Evolutionary conservation across 2,888 invertebrate species (phyloP), one percentile per base, ranked within the genome.

Genomic region (Drosophila paranaensis): DNA sequence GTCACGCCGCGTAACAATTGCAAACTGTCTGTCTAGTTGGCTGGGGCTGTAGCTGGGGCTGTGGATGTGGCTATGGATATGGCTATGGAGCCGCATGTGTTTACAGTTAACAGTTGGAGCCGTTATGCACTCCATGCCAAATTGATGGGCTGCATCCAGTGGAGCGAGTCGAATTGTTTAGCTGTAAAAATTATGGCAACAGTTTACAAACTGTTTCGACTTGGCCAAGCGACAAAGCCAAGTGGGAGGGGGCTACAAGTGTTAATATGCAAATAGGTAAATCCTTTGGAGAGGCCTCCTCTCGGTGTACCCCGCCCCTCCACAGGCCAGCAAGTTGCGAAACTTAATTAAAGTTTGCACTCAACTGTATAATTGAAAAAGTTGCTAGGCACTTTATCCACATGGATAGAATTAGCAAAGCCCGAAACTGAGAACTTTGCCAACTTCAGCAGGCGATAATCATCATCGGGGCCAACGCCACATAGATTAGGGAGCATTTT

Each of bases 341-440:
- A 53, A 53, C 53, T 53, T 53, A 53, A 53, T 53, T 53, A 53
- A 53, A 53, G 25, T 53, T 53, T 53, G 53, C 53, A 53, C 55
- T 56, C 42, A 43, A 14, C 55, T 33, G 55, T 30, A 43, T 42
- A 56, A 42, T 56, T 40, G 55, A 56, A 43, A 33, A 56, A 43
- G 45, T 57, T 57, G 57, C 45, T 3, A 25, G 35, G 45, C 57
- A 37, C 25, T 57, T 57, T 25, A 57, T 35, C 25, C 6, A 45
- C 45, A 57, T 57, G 53, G 53, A 37, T 53, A 50, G 33, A 33
- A 50, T 50, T 50, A 33, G 33, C 13, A 50, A 11, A 33, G 16
- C 48, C 33, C 6, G 14, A 16, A 50, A 16, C 30, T n/a, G 10
- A 5, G 11, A 33, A 50, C 50, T 33, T 50, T 33, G 16, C n/a